Percentiles rank a stretch among this genome's conserved stretches.
Conservation (phyloP, 2,113 vertebrate species). For the rabbit (Oryctolagus cuniculus) region DNA sequence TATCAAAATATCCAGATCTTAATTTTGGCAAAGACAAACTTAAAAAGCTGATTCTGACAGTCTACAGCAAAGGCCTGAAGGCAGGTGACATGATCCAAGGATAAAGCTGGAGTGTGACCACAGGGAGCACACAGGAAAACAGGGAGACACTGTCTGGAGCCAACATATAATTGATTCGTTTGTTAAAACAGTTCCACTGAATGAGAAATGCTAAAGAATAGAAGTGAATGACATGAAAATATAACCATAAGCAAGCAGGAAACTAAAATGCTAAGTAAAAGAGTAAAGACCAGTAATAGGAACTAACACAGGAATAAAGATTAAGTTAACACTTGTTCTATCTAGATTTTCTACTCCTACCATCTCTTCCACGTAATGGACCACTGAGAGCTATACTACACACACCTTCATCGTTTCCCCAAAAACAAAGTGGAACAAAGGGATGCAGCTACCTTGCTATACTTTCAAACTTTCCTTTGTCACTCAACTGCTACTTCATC, state of each 20-base stretch:
- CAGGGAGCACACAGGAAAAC: background rate
- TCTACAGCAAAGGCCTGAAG: background rate
- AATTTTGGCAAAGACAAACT: slow-evolving; percentile 35
- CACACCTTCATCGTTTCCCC: background rate
- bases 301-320: background rate
- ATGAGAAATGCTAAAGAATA: slow-evolving; percentile 13
- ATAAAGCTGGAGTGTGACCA: background rate
- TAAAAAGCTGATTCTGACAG: background rate
- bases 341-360: background rate
- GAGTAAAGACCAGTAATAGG: background rate
- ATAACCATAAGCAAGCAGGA: background rate
- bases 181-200: background rate
- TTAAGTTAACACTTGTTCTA: background rate
- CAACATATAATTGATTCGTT: slow-evolving; percentile 5
- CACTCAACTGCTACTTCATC: background rate
- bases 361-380: slow-evolving; percentile 29
- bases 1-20: slow-evolving; percentile 8
- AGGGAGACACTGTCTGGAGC: background rate
- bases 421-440: background rate
- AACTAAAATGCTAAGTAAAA: slow-evolving; percentile 22
- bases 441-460: background rate
- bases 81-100: background rate
- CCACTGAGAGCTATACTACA: background rate
- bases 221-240: slow-evolving; percentile 27
- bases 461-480: background rate